Percentiles rank a stretch among this genome's conserved stretches.
Evolutionary conservation across 2,113 vertebrate genomes (phyloP).

Genomic region (Maccullochella peelii): DNA sequence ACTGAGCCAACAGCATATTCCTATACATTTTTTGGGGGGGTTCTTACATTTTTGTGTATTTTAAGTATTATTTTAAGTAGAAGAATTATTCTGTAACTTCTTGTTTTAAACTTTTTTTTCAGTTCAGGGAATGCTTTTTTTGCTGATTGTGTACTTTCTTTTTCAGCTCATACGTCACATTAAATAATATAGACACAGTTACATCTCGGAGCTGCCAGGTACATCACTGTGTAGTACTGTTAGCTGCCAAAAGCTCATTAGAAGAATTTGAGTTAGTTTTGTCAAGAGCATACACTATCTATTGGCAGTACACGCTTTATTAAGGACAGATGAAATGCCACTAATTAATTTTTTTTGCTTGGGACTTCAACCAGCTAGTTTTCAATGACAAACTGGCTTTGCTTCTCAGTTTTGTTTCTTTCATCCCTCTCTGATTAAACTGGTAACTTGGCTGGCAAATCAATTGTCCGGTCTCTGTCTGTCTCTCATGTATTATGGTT

Average conservation of each 20-base stretch:
- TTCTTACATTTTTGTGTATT: neutral
- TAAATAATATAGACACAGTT: slow-evolving; percentile 15
- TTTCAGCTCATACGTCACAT: slow-evolving; percentile 13
- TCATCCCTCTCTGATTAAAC: slow-evolving; percentile 31
- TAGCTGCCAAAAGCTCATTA: neutral
- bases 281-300: neutral
- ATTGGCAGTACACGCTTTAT: neutral
- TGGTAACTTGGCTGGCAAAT: slow-evolving; percentile 30
- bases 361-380: neutral
- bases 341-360: neutral
- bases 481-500: neutral
- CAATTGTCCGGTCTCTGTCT: slow-evolving; percentile 20
- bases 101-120: neutral
- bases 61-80: too few relatives aligned
- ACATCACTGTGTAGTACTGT: neutral
- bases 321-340: too few relatives aligned
- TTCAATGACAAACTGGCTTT: slow-evolving; percentile 22
- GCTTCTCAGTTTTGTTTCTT: neutral
- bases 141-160: slow-evolving; percentile 1
- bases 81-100: neutral
- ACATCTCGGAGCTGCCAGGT: neutral
- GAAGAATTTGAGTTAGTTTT: neutral
- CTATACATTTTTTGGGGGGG: neutral
- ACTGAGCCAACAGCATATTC: slow-evolving; percentile 29
- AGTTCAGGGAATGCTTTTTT: neutral